phyloP scores from a whole-genome alignment of 2,797 vertebrate genomes.

The Hoplostethus mediterraneus region DNA sequence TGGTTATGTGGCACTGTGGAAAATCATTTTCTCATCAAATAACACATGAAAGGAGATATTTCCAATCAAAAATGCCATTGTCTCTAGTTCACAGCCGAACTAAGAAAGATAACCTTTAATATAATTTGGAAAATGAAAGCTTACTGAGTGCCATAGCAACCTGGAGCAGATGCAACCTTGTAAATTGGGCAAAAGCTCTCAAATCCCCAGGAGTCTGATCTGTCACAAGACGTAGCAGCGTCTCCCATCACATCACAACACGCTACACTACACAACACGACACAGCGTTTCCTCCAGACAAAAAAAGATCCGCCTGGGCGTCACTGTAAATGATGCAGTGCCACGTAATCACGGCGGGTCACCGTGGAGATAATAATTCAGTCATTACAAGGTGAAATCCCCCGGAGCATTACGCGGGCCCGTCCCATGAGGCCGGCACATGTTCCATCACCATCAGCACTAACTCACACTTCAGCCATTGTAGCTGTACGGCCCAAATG shows the following conservation, averaged over 20 bases:
- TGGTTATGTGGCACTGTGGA: constrained; percentile 16
- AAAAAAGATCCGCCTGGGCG: not conserved
- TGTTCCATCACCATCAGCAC: constrained; percentile 56
- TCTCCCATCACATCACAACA: constrained; percentile 23
- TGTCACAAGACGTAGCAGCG: constrained; percentile 36
- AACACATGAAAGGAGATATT: constrained; percentile 33
- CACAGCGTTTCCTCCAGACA: constrained; percentile 39
- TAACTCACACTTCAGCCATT: constrained; percentile 9
- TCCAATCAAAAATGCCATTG: constrained; percentile 32
- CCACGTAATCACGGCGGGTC: constrained; percentile 30
- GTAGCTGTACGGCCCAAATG: constrained; percentile 18
- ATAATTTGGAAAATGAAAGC: constrained; percentile 59
- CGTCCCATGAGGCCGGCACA: constrained; percentile 3
- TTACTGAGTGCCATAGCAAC: constrained; percentile 51
- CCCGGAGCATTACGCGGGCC: not conserved
- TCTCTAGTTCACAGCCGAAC: constrained; percentile 26
- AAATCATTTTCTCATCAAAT: constrained; percentile 45
- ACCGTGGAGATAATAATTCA: constrained; percentile 48
- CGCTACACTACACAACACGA: constrained; percentile 1
- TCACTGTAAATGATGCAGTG: constrained; percentile 18
- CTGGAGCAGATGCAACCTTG: constrained; percentile 46
- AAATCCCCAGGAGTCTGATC: constrained; percentile 52
- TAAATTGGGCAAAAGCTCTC: constrained; percentile 56
- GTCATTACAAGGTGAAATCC: constrained; percentile 31
- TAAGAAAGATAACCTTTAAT: constrained; percentile 52